Percentiles rank a stretch among this genome's conserved stretches.
Evolutionary conservation across 2,888 invertebrate genomes (phyloP).

Genomic region (Spodoptera picta): DNA sequence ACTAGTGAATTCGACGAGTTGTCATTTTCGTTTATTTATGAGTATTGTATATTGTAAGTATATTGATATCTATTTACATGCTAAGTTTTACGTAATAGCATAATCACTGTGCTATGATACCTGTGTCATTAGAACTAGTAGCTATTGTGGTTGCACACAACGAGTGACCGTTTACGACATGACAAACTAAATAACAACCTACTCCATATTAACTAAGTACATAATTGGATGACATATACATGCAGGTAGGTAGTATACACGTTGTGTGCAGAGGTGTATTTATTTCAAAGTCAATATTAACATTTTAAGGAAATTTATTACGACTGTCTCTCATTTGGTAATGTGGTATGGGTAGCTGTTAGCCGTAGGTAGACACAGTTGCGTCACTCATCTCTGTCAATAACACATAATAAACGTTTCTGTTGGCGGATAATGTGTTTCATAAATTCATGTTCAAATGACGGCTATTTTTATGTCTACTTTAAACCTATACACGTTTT

Average conservation of each 20-base stretch:
- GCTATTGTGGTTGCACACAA: constrained; percentile 40
- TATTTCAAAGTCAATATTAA: constrained; percentile 21
- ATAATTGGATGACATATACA: constrained; percentile 28
- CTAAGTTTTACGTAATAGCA: constrained; percentile 24
- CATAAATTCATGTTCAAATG: too few species aligned
- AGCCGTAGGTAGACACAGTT: constrained; percentile 38
- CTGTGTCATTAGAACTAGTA: constrained; percentile 11
- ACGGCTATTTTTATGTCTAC: constrained; percentile 10
- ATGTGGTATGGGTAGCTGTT: constrained; percentile 53
- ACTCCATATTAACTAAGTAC: not conserved
- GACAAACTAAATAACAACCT: constrained; percentile 14
- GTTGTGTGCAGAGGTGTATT: constrained; percentile 2
- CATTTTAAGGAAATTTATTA: constrained; percentile 33
- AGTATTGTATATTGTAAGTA: too few species aligned
- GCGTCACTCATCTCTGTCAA: constrained; percentile 59
- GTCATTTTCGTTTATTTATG: not conserved
- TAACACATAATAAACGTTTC: too few species aligned
- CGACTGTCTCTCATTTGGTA: constrained; percentile 48
- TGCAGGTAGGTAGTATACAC: not conserved
- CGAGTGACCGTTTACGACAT: constrained; percentile 32
- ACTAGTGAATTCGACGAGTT: not conserved
- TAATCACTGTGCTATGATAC: constrained; percentile 15
- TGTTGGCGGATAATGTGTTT: too few species aligned
- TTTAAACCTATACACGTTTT: not conserved
- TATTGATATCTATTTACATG: constrained; percentile 7